A percentile compares a stretch with the other conserved stretches of the same genome.
Evolutionary conservation across 2,888 invertebrate genomes (phyloP).

Genomic region (Meiosimyza platycephala): DNA sequence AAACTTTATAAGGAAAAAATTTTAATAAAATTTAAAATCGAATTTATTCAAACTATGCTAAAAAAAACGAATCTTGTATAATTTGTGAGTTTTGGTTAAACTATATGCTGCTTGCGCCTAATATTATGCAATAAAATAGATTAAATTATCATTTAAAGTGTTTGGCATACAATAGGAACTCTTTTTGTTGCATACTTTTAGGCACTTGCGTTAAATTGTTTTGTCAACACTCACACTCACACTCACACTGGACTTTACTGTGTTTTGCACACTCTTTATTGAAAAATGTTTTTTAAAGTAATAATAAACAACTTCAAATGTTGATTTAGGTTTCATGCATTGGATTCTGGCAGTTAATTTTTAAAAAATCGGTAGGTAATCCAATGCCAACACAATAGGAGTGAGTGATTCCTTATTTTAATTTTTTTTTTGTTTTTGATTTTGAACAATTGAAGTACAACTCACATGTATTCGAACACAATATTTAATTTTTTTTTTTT

Average conservation of each 20-base stretch:
- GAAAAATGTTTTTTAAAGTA: too few species aligned
- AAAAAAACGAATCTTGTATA: not conserved
- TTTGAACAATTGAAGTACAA: too few species aligned
- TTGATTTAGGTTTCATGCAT: constrained; percentile 57
- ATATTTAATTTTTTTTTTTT: not conserved
- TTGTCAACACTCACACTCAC: too few species aligned
- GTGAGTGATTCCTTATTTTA: not conserved
- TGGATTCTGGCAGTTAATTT: constrained; percentile 58
- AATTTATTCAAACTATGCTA: not conserved
- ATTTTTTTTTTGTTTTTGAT: constrained; percentile 26
- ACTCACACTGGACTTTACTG: too few species aligned
- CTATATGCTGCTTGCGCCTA: too few species aligned
- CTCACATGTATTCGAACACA: not conserved
- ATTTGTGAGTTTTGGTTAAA: too few species aligned
- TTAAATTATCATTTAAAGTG: too few species aligned
- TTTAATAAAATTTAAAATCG: not conserved
- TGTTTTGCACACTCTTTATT: too few species aligned
- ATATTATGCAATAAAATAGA: too few species aligned
- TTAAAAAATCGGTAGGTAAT: constrained; percentile 63
- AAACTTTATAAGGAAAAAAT: not conserved
- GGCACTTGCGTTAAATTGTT: too few species aligned
- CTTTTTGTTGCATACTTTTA: too few species aligned
- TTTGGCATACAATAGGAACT: too few species aligned
- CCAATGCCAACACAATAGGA: constrained; percentile 19
- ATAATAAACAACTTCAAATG: constrained; percentile 31